Base-by-base conservation (phyloP, 1,140 invertebrate species). In the Mylabris phalerata region DNA sequence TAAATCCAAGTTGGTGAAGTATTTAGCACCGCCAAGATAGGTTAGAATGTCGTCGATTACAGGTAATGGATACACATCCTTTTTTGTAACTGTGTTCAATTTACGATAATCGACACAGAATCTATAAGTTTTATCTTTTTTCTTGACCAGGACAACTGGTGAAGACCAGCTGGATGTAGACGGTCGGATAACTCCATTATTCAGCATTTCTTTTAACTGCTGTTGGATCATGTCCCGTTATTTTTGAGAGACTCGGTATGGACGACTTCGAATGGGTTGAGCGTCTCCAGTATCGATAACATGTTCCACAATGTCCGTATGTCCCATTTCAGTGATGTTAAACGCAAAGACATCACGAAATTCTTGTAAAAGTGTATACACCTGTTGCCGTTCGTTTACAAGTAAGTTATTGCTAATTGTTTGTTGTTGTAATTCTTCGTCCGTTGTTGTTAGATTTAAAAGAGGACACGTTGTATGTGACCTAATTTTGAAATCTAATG, bases 1-100 rank as follows among this genome's bases (percentile, higher is more conserved):
- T 38, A 79, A 59, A 66, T 76, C 75, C 2, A 75, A 41, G 0
- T 70, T 72, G 0, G 68, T 66, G 19, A 52, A 26, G 26, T 42
- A 52, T 4, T 26, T 13, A 10, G 9, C 41, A 10, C 10, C 41
- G 2, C n/a, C 38, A 2, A 49, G 4, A 5, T 39, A 13, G 0
- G n/a, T 6, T 9, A 49, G 24, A 1, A 49, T 49, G 5, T 32
- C 24, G 1, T 49, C 48, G 0, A 32, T 39, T 32, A 10, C 5
- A 3, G 48, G 32, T 13, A 13, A 13, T 13, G 13, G 13, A 13
- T 13, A 13, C 13, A 13, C 13, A 13, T 13, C 13, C 13, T 13
- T 13, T 13, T 13, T 13, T 13, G 13, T 13, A 0, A 13, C 13
- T 13, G 13, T 13, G 19, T 19, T 19, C 5, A 60, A 24, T 38